Evolutionary conservation across 2,797 vertebrate genomes (phyloP).

Genomic region (Acanthornis magna): DNA sequence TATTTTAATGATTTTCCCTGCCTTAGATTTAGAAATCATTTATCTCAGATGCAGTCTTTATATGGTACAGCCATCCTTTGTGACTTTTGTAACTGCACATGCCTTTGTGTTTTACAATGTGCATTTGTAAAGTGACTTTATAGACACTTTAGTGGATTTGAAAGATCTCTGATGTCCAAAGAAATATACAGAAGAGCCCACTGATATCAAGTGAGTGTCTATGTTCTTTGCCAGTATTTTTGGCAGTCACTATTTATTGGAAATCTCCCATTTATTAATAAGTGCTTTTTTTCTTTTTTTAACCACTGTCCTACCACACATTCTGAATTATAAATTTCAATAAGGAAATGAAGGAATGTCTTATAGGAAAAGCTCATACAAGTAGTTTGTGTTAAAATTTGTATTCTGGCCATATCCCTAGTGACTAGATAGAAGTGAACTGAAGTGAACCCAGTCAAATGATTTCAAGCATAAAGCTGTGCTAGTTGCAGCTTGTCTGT

Average conservation of each 20-base stretch:
- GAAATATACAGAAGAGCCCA: background rate
- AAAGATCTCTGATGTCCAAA: background rate
- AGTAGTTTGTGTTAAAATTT: constrained; percentile 13
- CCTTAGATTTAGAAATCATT: background rate
- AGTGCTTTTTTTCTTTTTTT: background rate
- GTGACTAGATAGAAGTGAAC: background rate
- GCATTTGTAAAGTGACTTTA: background rate
- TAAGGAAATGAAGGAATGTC: background rate
- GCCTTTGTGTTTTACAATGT: background rate
- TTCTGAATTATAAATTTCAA: background rate
- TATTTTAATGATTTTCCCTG: background rate
- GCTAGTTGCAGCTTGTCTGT: background rate
- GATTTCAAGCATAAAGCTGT: background rate
- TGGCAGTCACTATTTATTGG: background rate
- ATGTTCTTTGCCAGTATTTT: background rate
- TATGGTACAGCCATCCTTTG: background rate
- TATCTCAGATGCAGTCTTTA: background rate
- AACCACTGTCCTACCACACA: background rate
- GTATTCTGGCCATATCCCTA: background rate
- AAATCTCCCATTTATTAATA: background rate
- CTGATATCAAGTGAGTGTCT: background rate
- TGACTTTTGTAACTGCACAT: background rate
- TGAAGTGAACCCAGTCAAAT: background rate
- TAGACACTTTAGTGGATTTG: background rate
- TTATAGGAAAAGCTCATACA: background rate